phyloP scores from a whole-genome alignment of 2,797 vertebrate genomes.

The Epinephelus awoara region DNA sequence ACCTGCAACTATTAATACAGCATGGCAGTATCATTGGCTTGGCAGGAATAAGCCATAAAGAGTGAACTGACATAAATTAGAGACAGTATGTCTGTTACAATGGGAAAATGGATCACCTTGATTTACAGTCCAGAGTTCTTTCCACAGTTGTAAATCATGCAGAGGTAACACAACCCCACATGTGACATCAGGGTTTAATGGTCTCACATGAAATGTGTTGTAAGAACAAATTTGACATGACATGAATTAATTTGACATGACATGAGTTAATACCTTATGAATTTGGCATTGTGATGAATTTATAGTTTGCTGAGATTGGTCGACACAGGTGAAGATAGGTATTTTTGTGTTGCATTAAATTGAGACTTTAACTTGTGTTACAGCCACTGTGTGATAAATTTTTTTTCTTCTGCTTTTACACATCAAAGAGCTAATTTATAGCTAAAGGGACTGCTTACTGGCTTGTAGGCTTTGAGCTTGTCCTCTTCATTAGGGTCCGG shows the following conservation, averaged over 20 bases:
- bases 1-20: background rate
- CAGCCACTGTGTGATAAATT: background rate
- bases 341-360: background rate
- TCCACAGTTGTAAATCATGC: constrained; percentile 17
- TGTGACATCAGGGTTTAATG: constrained; percentile 21
- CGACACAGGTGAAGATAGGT: background rate
- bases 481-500: too few species aligned
- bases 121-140: constrained; percentile 9
- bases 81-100: constrained; percentile 7
- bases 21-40: constrained; percentile 6
- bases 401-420: background rate
- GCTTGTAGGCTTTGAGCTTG: background rate
- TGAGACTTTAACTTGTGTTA: background rate
- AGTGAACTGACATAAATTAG: constrained; percentile 6
- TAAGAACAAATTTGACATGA: constrained; percentile 7
- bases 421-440: background rate
- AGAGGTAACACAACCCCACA: constrained; percentile 9
- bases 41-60: background rate
- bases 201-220: background rate
- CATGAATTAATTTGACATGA: background rate
- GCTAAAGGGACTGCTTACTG: background rate
- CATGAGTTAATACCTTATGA: background rate
- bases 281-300: constrained; percentile 6
- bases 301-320: background rate
- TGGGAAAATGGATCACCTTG: constrained; percentile 11